These are phyloP conservation scores for Copidosoma floridanum DNA, from an alignment of 1,140 invertebrate species.

Conservation along the genomic window DNA sequence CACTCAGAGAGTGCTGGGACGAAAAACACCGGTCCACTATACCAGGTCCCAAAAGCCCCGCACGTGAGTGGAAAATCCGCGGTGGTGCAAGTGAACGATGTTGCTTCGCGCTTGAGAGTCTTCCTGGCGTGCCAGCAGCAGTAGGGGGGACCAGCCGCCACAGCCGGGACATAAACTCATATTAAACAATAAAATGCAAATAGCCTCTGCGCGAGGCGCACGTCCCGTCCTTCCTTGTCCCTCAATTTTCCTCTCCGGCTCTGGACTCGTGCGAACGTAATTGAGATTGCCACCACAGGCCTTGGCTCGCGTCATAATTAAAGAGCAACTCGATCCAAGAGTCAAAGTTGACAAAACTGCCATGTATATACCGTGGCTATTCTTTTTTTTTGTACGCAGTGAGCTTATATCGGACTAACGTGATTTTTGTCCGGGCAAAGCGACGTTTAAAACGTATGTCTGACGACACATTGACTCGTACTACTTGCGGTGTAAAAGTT, in stretches of 20 bases:
- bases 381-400: not conserved
- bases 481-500: not conserved
- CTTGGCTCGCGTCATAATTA: constrained; percentile 34
- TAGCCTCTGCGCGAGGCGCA: constrained; percentile 30
- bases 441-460: no score
- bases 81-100: not conserved
- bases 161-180: constrained; percentile 38
- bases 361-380: no score
- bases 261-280: constrained; percentile 22
- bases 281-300: constrained; percentile 28
- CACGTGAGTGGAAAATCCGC: constrained; percentile 5
- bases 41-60: not conserved
- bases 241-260: not conserved
- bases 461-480: constrained; percentile 17
- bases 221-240: constrained; percentile 2
- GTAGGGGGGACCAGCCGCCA: no score
- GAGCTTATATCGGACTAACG: no score
- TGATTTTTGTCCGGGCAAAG: no score
- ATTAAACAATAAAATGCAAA: constrained; percentile 48
- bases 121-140: not conserved
- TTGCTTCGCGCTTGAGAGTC: not conserved
- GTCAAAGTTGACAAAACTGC: no score
- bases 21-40: not conserved
- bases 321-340: constrained; percentile 36
- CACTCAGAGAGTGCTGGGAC: no score